Evolutionary conservation across 2,888 invertebrate genomes (phyloP).

Genomic region (Habroteleia sp.): DNA sequence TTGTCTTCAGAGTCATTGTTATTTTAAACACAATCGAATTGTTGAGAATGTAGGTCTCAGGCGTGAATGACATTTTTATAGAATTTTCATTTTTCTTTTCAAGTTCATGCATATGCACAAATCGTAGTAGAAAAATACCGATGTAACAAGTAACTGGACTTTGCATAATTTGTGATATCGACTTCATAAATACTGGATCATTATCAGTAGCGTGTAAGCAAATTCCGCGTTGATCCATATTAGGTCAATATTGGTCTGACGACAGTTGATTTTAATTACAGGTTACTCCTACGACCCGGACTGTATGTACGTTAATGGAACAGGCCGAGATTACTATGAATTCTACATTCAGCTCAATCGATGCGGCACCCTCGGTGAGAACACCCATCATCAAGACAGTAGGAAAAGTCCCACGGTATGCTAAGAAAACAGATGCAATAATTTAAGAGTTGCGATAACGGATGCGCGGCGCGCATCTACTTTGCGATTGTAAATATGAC

Average conservation of each 20-base stretch:
- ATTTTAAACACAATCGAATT: conserved; percentile 34
- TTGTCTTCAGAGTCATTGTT: conserved; percentile 54
- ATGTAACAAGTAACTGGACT: conserved; percentile 10
- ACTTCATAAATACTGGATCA: background rate
- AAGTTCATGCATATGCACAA: background rate
- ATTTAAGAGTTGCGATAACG: conserved; percentile 42
- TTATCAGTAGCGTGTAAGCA: conserved; percentile 14
- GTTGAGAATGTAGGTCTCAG: conserved; percentile 46
- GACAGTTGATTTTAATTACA: conserved; percentile 79
- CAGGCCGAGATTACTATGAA: conserved; percentile 94
- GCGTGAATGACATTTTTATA: conserved; percentile 25
- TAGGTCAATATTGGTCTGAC: conserved; percentile 49
- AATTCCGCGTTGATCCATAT: conserved; percentile 36
- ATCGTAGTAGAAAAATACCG: background rate
- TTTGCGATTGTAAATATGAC: conserved; percentile 53
- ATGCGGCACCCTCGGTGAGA: conserved; percentile 94
- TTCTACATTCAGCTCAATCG: conserved; percentile 96
- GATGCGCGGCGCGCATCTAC: conserved; percentile 22
- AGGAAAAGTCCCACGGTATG: conserved; percentile 93
- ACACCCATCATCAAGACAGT: conserved; percentile 91
- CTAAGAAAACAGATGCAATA: conserved; percentile 63
- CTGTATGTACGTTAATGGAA: conserved; percentile 97
- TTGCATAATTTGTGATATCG: conserved; percentile 21
- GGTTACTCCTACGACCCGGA: conserved; percentile 96
- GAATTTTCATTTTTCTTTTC: conserved; percentile 10